Conservation (phyloP, 2,888 invertebrate genomes). For the Yponomeuta evonymella region DNA sequence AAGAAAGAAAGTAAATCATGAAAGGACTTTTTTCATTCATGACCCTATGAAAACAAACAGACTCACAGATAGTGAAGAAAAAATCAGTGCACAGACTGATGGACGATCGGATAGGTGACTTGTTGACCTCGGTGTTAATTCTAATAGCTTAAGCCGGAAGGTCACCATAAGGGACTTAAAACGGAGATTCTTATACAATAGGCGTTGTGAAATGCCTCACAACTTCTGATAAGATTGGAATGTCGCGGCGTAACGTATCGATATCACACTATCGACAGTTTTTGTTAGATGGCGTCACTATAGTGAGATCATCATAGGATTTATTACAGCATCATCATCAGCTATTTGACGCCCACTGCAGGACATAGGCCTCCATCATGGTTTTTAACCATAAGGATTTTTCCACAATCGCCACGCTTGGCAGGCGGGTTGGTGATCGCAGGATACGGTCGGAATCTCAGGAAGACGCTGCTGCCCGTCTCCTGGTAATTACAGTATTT, state of each 20-base stretch:
- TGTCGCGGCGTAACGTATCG: slow-evolving; percentile 16
- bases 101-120: not conserved
- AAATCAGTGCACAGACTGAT: not conserved
- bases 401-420: no score
- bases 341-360: no score
- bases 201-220: slow-evolving; percentile 34
- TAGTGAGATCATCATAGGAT: not conserved
- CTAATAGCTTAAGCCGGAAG: not conserved
- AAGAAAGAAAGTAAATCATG: no score
- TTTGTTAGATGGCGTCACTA: not conserved
- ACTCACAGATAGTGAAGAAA: no score
- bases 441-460: no score
- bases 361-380: no score
- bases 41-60: no score
- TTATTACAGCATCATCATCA: not conserved
- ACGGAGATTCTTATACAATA: slow-evolving; percentile 24
- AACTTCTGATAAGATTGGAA: slow-evolving; percentile 12
- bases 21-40: no score
- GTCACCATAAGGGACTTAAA: not conserved
- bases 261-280: slow-evolving; percentile 8
- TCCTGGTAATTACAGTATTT: no score
- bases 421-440: no score
- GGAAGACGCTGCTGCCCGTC: no score
- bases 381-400: no score
- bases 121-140: not conserved